Conservation (phyloP, 2,113 vertebrate genomes). For the Chaetorhynchus papuensis region DNA sequence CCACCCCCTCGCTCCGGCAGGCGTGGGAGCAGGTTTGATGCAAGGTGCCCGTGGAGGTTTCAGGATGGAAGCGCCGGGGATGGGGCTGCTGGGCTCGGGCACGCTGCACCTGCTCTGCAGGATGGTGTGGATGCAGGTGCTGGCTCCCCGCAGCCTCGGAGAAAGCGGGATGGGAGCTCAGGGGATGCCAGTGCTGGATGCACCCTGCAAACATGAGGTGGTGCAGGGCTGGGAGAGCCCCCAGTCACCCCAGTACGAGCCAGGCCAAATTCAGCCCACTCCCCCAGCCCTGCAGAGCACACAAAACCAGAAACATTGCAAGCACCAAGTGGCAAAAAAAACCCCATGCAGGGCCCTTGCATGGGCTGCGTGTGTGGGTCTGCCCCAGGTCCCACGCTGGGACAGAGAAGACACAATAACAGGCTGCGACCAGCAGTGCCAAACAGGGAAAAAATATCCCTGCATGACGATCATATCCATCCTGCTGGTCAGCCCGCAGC, state of each 20-base stretch:
- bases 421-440: background rate
- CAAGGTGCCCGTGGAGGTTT: background rate
- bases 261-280: fast-evolving
- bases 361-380: fast-evolving
- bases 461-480: conserved; percentile 63
- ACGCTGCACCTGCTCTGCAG: fast-evolving
- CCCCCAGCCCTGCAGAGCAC: background rate
- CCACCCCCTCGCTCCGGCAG: background rate
- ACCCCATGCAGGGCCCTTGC: background rate
- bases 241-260: background rate
- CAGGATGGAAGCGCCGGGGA: background rate
- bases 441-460: conserved; percentile 62
- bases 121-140: background rate
- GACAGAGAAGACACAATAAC: background rate
- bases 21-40: background rate
- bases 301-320: background rate
- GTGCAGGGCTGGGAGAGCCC: background rate
- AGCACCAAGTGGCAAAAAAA: background rate
- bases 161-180: background rate
- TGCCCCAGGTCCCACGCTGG: background rate
- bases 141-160: background rate
- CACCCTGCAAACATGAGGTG: fast-evolving
- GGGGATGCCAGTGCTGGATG: fast-evolving
- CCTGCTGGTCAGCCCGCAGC: conserved; percentile 52
- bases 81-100: background rate